phyloP scores from a whole-genome alignment of 2,113 vertebrate species.

The Entelurus aequoreus region DNA sequence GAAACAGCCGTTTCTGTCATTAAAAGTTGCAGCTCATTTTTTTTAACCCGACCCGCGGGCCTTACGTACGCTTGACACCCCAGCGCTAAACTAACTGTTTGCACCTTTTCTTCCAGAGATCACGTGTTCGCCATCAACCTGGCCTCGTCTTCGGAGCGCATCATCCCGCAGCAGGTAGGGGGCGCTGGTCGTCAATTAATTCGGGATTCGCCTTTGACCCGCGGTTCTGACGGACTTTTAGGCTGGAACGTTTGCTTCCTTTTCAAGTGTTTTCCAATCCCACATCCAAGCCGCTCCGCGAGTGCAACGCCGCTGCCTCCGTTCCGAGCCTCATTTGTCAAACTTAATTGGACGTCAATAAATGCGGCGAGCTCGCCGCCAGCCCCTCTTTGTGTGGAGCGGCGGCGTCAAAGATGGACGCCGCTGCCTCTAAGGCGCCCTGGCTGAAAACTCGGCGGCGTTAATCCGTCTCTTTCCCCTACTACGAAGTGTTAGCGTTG shows the following conservation, averaged over 20 bases:
- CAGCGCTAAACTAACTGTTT: not conserved
- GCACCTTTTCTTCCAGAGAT: conserved; percentile 71
- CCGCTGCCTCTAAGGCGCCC: conserved; percentile 31
- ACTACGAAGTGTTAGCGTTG: not conserved
- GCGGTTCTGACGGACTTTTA: not conserved
- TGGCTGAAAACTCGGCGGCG: no score
- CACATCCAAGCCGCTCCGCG: conserved; percentile 30
- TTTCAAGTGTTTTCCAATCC: conserved; percentile 5
- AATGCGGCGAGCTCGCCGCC: conserved; percentile 35
- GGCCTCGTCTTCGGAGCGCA: conserved; percentile 68
- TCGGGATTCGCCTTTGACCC: no score
- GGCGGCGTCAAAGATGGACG: conserved; percentile 29
- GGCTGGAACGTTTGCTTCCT: conserved; percentile 19
- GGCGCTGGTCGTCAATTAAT: not conserved
- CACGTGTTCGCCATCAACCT: conserved; percentile 88
- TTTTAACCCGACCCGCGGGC: no score
- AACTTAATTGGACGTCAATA: conserved; percentile 62
- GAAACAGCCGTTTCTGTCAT: no score
- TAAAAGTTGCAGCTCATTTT: no score
- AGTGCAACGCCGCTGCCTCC: conserved; percentile 22
- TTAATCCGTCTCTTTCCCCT: not conserved
- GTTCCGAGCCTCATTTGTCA: conserved; percentile 62
- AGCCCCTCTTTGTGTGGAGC: conserved; percentile 51
- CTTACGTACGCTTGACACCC: no score
- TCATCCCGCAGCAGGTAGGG: conserved; percentile 82